phyloP scores from a whole-genome alignment of 2,888 invertebrate genomes.

The Rotaria magnacalcarata region DNA sequence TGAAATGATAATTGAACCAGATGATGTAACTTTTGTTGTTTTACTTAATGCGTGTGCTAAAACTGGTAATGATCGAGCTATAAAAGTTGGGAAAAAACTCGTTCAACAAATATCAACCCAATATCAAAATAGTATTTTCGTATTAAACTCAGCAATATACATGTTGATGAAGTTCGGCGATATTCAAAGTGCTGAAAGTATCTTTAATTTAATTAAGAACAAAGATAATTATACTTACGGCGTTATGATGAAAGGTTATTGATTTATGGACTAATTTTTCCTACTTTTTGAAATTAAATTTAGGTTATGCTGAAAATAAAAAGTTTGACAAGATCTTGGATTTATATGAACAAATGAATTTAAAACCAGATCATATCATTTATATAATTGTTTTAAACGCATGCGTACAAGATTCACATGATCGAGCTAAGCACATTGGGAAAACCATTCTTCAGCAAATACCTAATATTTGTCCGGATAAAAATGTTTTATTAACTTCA shows the following conservation, averaged over 20 bases:
- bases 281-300: not conserved
- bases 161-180: not conserved
- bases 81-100: not conserved
- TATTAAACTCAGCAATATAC: not conserved
- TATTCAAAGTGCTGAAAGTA: not conserved
- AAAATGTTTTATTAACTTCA: not conserved
- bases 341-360: not conserved
- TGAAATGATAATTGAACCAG: not conserved
- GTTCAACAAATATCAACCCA: not conserved
- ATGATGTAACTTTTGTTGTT: not conserved
- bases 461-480: not conserved
- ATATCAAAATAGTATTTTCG: too few species aligned
- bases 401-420: not conserved
- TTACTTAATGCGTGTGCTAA: not conserved
- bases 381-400: not conserved
- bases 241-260: not conserved
- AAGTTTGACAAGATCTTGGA: not conserved
- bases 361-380: not conserved
- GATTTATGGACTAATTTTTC: not conserved
- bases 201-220: not conserved
- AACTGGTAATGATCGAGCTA: not conserved
- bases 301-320: not conserved
- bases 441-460: not conserved
- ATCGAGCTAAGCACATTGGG: not conserved
- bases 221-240: not conserved